Base-by-base conservation (phyloP, 92 coral and sea anemone genomes). In the Siderastrea siderea region DNA sequence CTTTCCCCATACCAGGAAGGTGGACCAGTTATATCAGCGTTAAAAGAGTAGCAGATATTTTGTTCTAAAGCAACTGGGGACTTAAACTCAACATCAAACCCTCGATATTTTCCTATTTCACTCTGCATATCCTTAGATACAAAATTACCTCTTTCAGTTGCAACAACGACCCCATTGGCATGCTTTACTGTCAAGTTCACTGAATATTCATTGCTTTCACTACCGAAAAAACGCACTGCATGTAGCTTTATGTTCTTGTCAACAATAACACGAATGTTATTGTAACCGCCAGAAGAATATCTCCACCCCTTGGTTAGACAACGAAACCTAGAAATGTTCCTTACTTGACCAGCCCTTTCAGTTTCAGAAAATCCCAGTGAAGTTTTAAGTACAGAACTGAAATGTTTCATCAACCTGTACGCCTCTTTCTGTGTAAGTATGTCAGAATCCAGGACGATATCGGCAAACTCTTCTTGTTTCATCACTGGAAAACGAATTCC, bases 401-500 rank as follows among this genome's bases (percentile, higher is more conserved):
- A 68, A 68, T 68, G 43, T 60, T 73, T 49, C 77, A 73, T 73
- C 26, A 73, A 11, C 13, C 6, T 43, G 45, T 49, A 48, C 1
- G 60, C 19, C 60, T 73, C 77, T 15, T 48, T 17, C 0, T 73
- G 7, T 9, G 57, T 68, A 2, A 75, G 79, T 17, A 75, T 54
- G 38, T 44, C 48, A 19, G n/a, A 53, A 43, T 53, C 63, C 1
- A 75, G 65, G 44, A 75, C 79, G 10, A 53, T 6, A 7, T 17
- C 15, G 6, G 63, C 79, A 75, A 75, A 53, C 45, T 75, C 79
- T 15, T 17, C 54, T 26, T 53, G n/a, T 13, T 53, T 65, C 79
- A 75, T 75, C 3, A 8, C 47, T 8, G 79, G 79, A 5, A 75
- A 75, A 17, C 79, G 79, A 75, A 75, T 75, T 6, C 14, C 63